phyloP scores from a whole-genome alignment of 2,888 invertebrate species.

The Heptascelio sp. region DNA sequence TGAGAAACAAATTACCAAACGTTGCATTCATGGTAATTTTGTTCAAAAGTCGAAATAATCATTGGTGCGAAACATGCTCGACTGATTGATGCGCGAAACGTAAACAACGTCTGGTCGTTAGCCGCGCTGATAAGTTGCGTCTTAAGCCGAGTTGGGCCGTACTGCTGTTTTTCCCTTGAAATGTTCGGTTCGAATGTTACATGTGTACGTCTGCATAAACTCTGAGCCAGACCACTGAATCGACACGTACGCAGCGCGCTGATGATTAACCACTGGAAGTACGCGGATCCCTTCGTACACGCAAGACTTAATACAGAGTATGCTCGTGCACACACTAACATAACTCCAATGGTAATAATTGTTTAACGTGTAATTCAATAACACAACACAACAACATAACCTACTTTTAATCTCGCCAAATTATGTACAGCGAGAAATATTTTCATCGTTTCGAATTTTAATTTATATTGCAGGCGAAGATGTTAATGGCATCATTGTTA shows the following conservation, averaged over 20 bases:
- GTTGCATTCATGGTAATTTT: too few relatives aligned
- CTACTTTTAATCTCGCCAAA: too few relatives aligned
- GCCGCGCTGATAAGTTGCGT: slow-evolving; percentile 20
- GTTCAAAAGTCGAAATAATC: not conserved
- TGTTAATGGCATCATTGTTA: too few relatives aligned
- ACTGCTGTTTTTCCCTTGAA: not conserved
- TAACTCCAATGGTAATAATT: too few relatives aligned
- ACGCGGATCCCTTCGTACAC: slow-evolving; percentile 19
- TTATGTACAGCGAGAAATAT: too few relatives aligned
- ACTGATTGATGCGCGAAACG: not conserved
- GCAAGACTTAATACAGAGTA: slow-evolving; percentile 41
- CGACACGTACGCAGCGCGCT: slow-evolving; percentile 26
- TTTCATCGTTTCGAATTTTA: too few relatives aligned
- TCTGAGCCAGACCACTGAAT: slow-evolving; percentile 42
- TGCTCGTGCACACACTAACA: too few relatives aligned
- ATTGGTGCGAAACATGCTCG: not conserved
- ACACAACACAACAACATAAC: too few relatives aligned
- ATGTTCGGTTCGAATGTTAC: not conserved
- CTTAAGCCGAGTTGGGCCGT: slow-evolving; percentile 16
- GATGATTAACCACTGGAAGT: slow-evolving; percentile 41
- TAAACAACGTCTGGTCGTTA: not conserved
- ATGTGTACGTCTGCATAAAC: slow-evolving; percentile 36
- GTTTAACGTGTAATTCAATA: too few relatives aligned
- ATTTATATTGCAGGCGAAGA: too few relatives aligned
- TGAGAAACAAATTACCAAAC: too few relatives aligned